These are phyloP conservation scores for Melanotaenia pygmaea DNA, from an alignment of 2,797 vertebrate genomes.

Conservation along the genomic window DNA sequence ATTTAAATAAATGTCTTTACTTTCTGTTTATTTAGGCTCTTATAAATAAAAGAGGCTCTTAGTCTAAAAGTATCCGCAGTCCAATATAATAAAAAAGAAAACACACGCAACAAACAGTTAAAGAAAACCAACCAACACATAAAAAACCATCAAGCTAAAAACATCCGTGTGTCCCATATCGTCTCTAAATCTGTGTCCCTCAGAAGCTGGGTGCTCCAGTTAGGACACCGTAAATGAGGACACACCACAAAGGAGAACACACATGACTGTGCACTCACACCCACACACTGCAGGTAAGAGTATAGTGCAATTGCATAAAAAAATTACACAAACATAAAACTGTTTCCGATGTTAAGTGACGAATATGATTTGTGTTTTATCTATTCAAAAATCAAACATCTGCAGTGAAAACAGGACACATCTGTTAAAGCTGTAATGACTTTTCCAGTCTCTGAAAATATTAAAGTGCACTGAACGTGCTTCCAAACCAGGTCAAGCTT, in stretches of 20 bases:
- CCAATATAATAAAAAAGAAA: not conserved
- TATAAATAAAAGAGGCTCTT: too few species aligned
- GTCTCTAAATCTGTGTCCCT: slow-evolving; percentile 41
- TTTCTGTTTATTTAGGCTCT: too few species aligned
- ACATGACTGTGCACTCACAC: not conserved
- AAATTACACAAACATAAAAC: slow-evolving; percentile 6
- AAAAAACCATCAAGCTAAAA: not conserved
- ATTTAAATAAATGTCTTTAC: too few species aligned
- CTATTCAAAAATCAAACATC: not conserved
- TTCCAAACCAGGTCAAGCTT: not conserved
- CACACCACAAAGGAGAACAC: slow-evolving; percentile 67
- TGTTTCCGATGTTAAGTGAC: not conserved
- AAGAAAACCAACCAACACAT: not conserved
- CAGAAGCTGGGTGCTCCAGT: slow-evolving; percentile 68
- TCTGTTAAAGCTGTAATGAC: not conserved
- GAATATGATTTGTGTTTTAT: not conserved
- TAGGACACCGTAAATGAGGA: slow-evolving; percentile 68
- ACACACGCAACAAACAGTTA: not conserved
- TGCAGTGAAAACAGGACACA: not conserved
- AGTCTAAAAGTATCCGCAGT: too few species aligned
- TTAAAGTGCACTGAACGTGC: too few species aligned
- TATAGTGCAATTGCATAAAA: not conserved
- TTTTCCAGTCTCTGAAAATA: not conserved
- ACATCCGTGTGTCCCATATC: not conserved
- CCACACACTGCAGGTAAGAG: slow-evolving; percentile 8